Conservation (phyloP, 1,140 invertebrate species). For the Ceratoteleas bidentatus region DNA sequence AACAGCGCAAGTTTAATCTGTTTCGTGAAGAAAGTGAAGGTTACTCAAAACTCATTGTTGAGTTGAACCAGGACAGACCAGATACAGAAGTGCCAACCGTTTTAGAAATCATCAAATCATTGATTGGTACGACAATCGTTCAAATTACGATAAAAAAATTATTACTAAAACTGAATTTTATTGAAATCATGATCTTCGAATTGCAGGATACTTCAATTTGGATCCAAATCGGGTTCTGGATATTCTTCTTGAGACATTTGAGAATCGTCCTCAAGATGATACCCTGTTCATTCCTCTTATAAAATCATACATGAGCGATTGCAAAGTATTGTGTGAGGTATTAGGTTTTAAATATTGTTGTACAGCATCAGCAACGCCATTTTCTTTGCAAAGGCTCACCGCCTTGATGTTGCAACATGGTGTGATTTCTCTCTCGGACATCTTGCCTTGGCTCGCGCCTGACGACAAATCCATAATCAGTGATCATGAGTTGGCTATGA, state of each 20-base stretch:
- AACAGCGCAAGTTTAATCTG: slow-evolving; percentile 99
- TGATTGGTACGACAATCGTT: slow-evolving; percentile 90
- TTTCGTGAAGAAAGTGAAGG: slow-evolving; percentile 99
- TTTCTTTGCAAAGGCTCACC: slow-evolving; percentile 92
- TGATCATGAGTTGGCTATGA: slow-evolving; percentile 91
- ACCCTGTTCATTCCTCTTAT: slow-evolving; percentile 92
- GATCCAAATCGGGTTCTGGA: slow-evolving; percentile 99
- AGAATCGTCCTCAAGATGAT: slow-evolving; percentile 89
- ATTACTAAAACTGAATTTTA: too few relatives aligned
- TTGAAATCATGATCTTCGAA: background rate
- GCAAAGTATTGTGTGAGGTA: slow-evolving; percentile 93
- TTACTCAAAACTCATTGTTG: slow-evolving; percentile 98
- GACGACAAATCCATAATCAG: slow-evolving; percentile 91
- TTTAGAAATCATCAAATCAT: slow-evolving; percentile 93
- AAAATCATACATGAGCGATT: slow-evolving; percentile 92
- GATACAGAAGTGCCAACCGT: slow-evolving; percentile 84
- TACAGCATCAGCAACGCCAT: slow-evolving; percentile 86
- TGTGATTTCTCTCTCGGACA: slow-evolving; percentile 92
- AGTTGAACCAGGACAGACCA: slow-evolving; percentile 93
- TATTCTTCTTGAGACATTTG: slow-evolving; percentile 98
- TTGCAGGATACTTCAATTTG: slow-evolving; percentile 97
- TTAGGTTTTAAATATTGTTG: slow-evolving; percentile 95
- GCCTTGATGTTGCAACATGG: slow-evolving; percentile 94
- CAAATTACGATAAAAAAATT: too few relatives aligned
- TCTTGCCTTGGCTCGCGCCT: slow-evolving; percentile 95